These are phyloP conservation scores for Emydoidea blandingii DNA, from an alignment of 2,797 vertebrate species.

Conservation along the genomic window DNA sequence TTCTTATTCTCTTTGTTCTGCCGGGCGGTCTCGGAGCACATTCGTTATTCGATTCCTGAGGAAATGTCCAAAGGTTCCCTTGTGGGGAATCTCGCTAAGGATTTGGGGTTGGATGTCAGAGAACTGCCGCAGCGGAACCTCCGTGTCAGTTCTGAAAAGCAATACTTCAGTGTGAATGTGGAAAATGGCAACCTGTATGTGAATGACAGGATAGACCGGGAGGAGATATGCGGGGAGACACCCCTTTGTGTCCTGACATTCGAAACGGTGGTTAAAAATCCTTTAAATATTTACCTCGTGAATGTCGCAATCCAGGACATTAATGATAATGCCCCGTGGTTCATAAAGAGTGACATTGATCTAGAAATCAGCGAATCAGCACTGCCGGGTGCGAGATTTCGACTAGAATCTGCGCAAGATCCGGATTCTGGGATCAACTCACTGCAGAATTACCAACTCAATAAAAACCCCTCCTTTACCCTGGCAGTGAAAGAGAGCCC, in stretches of 20 bases:
- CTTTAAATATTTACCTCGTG: conserved; percentile 84
- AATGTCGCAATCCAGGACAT: conserved; percentile 79
- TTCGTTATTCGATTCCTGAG: conserved; percentile 80
- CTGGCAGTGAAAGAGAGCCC: conserved; percentile 58
- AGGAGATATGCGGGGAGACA: conserved; percentile 74
- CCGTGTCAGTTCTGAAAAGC: conserved; percentile 78
- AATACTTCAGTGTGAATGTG: conserved; percentile 79
- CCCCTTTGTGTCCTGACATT: conserved; percentile 84
- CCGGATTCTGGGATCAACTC: conserved; percentile 75
- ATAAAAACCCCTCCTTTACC: conserved; percentile 60
- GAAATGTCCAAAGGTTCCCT: conserved; percentile 75
- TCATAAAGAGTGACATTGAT: conserved; percentile 30
- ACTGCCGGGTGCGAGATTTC: conserved; percentile 59
- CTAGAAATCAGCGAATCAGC: conserved; percentile 80
- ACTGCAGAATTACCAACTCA: conserved; percentile 74
- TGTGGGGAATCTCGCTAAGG: conserved; percentile 80
- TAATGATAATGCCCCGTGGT: conserved; percentile 81
- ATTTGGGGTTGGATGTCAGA: conserved; percentile 70
- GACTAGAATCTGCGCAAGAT: conserved; percentile 77
- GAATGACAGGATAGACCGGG: conserved; percentile 81
- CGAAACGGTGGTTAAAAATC: conserved; percentile 86
- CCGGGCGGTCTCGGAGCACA: conserved; percentile 64
- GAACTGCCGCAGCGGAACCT: conserved; percentile 41
- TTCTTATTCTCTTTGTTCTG: conserved; percentile 21
- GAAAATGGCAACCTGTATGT: conserved; percentile 81